Percentiles rank a stretch among this genome's conserved stretches.
These are phyloP conservation scores for Silvanus unidentatus DNA, from an alignment of 2,888 invertebrate species.

Conservation along the genomic window DNA sequence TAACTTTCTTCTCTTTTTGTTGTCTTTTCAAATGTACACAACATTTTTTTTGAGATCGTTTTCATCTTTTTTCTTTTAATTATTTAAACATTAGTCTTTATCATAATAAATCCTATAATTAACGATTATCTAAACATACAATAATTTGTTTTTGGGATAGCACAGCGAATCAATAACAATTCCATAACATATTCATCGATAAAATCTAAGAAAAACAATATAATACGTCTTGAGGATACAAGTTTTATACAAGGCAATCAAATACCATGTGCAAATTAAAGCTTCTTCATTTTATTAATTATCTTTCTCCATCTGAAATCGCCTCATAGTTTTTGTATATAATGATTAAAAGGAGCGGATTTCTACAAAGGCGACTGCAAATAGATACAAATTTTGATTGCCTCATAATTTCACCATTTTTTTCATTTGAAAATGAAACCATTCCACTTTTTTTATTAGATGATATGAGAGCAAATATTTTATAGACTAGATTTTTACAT, in stretches of 20 bases:
- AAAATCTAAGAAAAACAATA: not conserved
- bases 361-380: not conserved
- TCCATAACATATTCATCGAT: constrained; percentile 15
- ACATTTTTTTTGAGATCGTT: constrained; percentile 18
- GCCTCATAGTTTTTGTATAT: too few relatives aligned
- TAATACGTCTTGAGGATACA: too few relatives aligned
- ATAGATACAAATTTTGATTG: constrained; percentile 1
- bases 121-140: constrained; percentile 25
- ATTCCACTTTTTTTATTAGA: not conserved
- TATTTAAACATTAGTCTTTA: constrained; percentile 6
- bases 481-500: constrained; percentile 8
- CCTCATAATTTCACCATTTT: not conserved
- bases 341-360: too few relatives aligned
- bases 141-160: constrained; percentile 13
- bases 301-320: too few relatives aligned
- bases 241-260: too few relatives aligned
- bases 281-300: too few relatives aligned
- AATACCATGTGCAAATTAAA: too few relatives aligned
- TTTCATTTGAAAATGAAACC: not conserved
- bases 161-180: constrained; percentile 22
- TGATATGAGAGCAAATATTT: constrained; percentile 12
- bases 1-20: constrained; percentile 4
- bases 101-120: constrained; percentile 15
- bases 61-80: constrained; percentile 8
- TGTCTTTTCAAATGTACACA: constrained; percentile 12